A percentile compares a stretch with the other conserved stretches of the same genome.
These are phyloP conservation scores for Xiphorhynchus elegans DNA, from an alignment of 2,113 vertebrate genomes.

Conservation along the genomic window DNA sequence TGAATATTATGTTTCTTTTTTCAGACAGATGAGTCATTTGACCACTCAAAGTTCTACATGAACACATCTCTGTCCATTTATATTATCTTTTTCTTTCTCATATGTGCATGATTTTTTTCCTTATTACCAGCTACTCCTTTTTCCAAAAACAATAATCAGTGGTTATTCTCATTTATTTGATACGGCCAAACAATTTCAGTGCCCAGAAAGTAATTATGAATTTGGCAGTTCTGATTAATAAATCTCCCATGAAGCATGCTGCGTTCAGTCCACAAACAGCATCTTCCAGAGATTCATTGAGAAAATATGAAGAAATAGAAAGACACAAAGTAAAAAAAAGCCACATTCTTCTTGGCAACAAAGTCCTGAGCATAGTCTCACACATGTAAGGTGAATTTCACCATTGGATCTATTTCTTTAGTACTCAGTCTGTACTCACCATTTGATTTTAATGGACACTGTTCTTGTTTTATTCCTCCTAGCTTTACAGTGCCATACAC, in stretches of 20 bases:
- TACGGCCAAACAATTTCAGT: slow-evolving; percentile 53
- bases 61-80: background rate
- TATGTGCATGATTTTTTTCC: background rate
- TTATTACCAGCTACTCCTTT: slow-evolving; percentile 14
- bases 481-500: background rate
- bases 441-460: background rate
- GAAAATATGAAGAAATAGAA: background rate
- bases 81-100: background rate
- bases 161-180: slow-evolving; percentile 41
- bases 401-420: background rate
- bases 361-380: background rate
- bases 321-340: background rate
- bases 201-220: slow-evolving; percentile 63
- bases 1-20: slow-evolving; percentile 13
- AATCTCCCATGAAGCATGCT: slow-evolving; percentile 37
- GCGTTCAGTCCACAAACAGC: slow-evolving; percentile 7
- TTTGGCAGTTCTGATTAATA: slow-evolving; percentile 58
- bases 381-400: background rate
- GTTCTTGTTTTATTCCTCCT: background rate
- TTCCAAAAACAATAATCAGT: slow-evolving; percentile 45
- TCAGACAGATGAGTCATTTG: slow-evolving; percentile 13
- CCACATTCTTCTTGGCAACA: background rate
- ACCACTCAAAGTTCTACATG: slow-evolving; percentile 7
- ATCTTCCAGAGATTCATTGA: slow-evolving; percentile 23
- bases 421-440: background rate